Evolutionary conservation across 2,113 vertebrate species (phyloP).

Genomic region (Taurulus bubalis): DNA sequence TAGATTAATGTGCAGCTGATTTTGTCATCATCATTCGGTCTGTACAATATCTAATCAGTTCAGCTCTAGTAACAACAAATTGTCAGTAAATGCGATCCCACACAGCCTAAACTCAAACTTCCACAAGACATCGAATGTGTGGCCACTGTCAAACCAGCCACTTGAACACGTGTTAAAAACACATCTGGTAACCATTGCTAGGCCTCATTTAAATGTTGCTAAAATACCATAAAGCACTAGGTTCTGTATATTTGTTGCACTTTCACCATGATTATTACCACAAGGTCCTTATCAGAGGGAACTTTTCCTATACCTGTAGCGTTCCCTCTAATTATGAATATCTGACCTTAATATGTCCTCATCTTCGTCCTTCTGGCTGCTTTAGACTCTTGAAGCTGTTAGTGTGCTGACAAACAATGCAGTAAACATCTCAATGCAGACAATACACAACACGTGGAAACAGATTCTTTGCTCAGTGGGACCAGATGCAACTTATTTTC

Average conservation of each 20-base stretch:
- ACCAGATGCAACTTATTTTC: slow-evolving; percentile 59
- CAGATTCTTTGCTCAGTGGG: slow-evolving; percentile 24
- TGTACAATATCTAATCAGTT: neutral
- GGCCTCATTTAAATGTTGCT: slow-evolving; percentile 53
- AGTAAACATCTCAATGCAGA: slow-evolving; percentile 50
- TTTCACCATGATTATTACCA: slow-evolving; percentile 5
- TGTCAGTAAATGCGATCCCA: neutral
- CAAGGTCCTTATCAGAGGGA: neutral
- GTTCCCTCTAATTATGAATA: slow-evolving; percentile 13
- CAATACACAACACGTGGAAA: slow-evolving; percentile 45
- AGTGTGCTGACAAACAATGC: slow-evolving; percentile 46
- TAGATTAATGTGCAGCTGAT: neutral
- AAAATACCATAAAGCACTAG: slow-evolving; percentile 55
- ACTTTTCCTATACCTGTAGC: neutral
- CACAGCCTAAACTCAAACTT: neutral
- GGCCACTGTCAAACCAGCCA: slow-evolving; percentile 48
- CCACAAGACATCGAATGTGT: neutral
- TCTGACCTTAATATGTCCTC: slow-evolving; percentile 2
- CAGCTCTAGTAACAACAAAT: neutral
- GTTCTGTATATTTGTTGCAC: slow-evolving; percentile 28
- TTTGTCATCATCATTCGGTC: neutral
- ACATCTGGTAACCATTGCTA: slow-evolving; percentile 76
- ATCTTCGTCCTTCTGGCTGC: slow-evolving; percentile 13
- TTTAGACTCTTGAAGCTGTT: slow-evolving; percentile 9
- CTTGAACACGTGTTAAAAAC: slow-evolving; percentile 52